A percentile compares a stretch with the other conserved stretches of the same genome.
Evolutionary conservation across 2,888 invertebrate genomes (phyloP).

Genomic region (Linnaemya tessellans): DNA sequence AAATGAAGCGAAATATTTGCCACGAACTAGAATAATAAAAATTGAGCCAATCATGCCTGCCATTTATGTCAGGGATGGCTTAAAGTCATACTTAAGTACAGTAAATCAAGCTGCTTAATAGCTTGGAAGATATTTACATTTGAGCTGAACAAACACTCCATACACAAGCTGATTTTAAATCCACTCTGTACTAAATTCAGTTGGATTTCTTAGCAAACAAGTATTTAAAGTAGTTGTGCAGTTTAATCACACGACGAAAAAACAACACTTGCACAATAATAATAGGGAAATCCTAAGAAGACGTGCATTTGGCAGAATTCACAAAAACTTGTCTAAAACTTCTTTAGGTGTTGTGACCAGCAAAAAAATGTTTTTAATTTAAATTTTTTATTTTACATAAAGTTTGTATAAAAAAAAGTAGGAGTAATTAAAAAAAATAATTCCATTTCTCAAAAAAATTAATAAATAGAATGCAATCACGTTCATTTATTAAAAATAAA

Average conservation of each 20-base stretch:
- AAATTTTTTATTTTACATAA: too few species aligned
- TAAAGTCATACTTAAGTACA: conserved; percentile 46
- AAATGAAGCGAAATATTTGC: conserved; percentile 16
- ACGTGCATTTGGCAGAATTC: background rate
- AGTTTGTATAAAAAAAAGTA: too few species aligned
- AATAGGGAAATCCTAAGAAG: conserved; percentile 33
- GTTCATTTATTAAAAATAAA: too few species aligned
- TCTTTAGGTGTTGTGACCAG: conserved; percentile 4
- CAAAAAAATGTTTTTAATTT: background rate
- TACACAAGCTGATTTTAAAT: conserved; percentile 7
- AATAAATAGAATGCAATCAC: too few species aligned
- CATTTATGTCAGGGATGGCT: conserved; percentile 44
- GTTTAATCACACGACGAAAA: conserved; percentile 26
- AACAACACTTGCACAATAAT: conserved; percentile 46
- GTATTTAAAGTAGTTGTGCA: conserved; percentile 56
- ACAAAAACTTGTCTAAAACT: conserved; percentile 37
- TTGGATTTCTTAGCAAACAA: conserved; percentile 57
- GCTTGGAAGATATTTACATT: conserved; percentile 41
- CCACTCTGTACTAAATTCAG: conserved; percentile 20
- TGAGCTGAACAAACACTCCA: conserved; percentile 1
- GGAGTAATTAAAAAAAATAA: too few species aligned
- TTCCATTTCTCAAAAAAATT: too few species aligned
- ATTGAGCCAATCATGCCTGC: conserved; percentile 46
- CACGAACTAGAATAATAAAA: conserved; percentile 49
- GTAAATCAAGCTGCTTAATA: conserved; percentile 36